These are phyloP conservation scores for Philereme vetulata DNA, from an alignment of 2,888 invertebrate genomes.

Conservation along the genomic window DNA sequence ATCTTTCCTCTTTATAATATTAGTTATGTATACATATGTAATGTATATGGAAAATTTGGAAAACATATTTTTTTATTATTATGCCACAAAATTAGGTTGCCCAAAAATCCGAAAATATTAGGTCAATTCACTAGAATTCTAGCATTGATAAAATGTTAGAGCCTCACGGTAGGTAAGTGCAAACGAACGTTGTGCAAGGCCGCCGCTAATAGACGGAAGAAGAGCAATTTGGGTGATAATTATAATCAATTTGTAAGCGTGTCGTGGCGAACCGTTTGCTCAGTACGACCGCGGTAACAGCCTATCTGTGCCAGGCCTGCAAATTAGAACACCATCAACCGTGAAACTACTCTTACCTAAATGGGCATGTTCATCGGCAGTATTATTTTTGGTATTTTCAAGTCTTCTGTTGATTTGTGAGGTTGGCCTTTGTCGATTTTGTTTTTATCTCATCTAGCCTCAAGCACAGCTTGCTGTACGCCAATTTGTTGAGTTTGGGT, in stretches of 20 bases:
- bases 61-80: too few species aligned
- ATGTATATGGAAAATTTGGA: too few species aligned
- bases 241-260: conserved; percentile 57
- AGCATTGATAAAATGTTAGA: conserved; percentile 2
- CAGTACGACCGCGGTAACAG: conserved; percentile 41
- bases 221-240: conserved; percentile 58
- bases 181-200: conserved; percentile 38
- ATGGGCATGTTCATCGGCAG: conserved; percentile 10
- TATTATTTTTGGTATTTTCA: not conserved
- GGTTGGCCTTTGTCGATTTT: too few species aligned
- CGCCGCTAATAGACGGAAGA: conserved; percentile 54
- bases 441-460: too few species aligned
- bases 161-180: conserved; percentile 25
- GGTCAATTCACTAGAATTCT: not conserved
- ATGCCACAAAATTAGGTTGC: not conserved
- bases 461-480: too few species aligned
- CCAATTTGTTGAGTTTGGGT: too few species aligned
- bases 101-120: too few species aligned
- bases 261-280: conserved; percentile 49
- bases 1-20: too few species aligned
- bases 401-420: too few species aligned
- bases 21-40: too few species aligned
- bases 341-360: conserved; percentile 3
- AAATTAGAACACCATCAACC: conserved; percentile 36
- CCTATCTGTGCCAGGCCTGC: conserved; percentile 27